These are phyloP conservation scores for Dicrostonyx torquatus DNA, from an alignment of 2,797 vertebrate species.

Conservation along the genomic window DNA sequence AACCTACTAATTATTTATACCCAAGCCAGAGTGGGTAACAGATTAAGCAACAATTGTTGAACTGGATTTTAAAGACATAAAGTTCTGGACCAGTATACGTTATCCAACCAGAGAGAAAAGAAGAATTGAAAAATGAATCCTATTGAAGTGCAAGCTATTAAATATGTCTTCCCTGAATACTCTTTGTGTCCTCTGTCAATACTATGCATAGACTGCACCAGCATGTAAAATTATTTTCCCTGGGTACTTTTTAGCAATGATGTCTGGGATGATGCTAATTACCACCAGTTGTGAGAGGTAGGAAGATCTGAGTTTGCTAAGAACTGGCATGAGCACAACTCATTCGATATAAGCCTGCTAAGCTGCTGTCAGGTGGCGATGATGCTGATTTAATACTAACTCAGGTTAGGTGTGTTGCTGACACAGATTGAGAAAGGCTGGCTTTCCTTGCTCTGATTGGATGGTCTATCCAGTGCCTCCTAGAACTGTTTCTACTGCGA, in stretches of 20 bases:
- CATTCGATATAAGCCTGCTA: conserved; percentile 5
- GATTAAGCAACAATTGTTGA: background rate
- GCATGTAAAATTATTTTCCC: conserved; percentile 35
- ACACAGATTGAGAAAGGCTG: background rate
- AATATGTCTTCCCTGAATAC: background rate
- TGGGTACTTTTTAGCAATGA: background rate
- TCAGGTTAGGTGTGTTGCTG: background rate
- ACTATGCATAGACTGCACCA: background rate
- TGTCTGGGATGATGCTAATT: conserved; percentile 57
- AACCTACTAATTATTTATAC: too few species aligned
- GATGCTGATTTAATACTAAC: conserved; percentile 20
- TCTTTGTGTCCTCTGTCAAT: background rate
- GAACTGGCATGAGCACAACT: conserved; percentile 28
- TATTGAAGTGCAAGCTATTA: background rate
- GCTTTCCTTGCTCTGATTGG: conserved; percentile 15
- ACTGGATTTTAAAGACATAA: background rate
- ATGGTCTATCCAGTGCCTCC: background rate
- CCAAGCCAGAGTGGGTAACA: too few species aligned
- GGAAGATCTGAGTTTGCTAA: conserved; percentile 15
- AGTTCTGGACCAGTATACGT: background rate
- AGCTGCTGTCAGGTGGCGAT: conserved; percentile 63
- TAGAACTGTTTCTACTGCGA: conserved; percentile 55
- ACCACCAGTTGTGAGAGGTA: conserved; percentile 32
- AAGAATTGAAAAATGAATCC: background rate
- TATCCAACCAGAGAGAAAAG: background rate